phyloP scores from a whole-genome alignment of 2,797 vertebrate genomes.

The Sebastes matsubarae region DNA sequence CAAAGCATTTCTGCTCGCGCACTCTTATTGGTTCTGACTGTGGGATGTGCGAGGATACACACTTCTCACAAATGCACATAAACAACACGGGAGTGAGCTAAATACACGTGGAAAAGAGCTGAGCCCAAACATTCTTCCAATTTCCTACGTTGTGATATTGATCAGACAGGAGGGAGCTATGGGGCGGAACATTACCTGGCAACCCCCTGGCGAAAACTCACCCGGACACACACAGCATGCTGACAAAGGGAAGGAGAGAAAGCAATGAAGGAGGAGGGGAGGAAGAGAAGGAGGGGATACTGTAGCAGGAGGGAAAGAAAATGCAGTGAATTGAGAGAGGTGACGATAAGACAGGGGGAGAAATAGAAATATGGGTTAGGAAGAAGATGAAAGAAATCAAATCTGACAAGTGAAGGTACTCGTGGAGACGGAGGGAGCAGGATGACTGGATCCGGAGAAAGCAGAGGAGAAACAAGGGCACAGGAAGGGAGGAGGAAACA shows the following conservation, averaged over 20 bases:
- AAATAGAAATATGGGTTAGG: conserved; percentile 49
- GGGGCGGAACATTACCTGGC: conserved; percentile 45
- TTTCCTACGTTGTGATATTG: conserved; percentile 55
- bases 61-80: neutral
- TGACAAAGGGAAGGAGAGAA: conserved; percentile 12
- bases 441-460: conserved; percentile 41
- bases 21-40: neutral
- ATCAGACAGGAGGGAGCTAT: conserved; percentile 39
- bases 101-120: conserved; percentile 29
- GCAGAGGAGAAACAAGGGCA: conserved; percentile 35
- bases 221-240: neutral
- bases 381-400: conserved; percentile 58
- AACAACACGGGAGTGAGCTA: conserved; percentile 1
- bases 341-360: conserved; percentile 28
- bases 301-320: neutral
- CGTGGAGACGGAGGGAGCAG: conserved; percentile 8
- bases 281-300: neutral
- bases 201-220: conserved; percentile 20
- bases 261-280: neutral
- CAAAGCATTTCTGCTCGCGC: neutral
- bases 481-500: conserved; percentile 20
- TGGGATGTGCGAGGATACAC: neutral
- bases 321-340: conserved; percentile 27
- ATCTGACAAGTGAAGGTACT: conserved; percentile 64
- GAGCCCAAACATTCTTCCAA: conserved; percentile 47